Evolutionary conservation across 2,797 vertebrate species (phyloP).

Genomic region (Hybognathus amarus): DNA sequence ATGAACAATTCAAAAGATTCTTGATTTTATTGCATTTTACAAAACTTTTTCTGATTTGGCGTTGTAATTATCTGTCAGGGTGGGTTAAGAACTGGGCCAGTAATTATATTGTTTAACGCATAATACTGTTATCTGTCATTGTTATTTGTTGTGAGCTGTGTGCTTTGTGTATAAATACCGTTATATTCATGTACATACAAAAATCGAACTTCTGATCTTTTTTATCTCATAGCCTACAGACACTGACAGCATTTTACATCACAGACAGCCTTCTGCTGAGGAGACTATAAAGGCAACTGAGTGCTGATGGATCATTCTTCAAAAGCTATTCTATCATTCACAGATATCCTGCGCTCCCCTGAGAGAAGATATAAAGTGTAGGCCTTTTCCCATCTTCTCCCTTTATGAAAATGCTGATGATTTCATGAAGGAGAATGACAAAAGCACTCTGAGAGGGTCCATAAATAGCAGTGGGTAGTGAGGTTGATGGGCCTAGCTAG

Average conservation of each 20-base stretch:
- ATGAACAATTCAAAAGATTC: too few relatives aligned
- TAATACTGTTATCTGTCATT: background rate
- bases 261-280: conserved; percentile 14
- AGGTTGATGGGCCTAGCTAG: conserved; percentile 52
- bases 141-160: background rate
- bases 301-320: conserved; percentile 37
- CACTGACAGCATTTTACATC: conserved; percentile 15
- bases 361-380: conserved; percentile 44
- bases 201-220: conserved; percentile 7
- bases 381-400: conserved; percentile 50
- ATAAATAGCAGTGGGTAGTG: conserved; percentile 50
- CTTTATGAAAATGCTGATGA: conserved; percentile 60
- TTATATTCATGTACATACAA: background rate
- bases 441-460: conserved; percentile 43
- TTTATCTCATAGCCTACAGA: background rate
- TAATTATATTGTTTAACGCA: background rate
- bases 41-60: too few relatives aligned
- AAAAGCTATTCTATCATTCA: conserved; percentile 44
- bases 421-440: conserved; percentile 46
- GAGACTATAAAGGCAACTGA: conserved; percentile 11
- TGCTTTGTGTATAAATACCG: background rate
- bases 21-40: too few relatives aligned
- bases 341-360: conserved; percentile 39
- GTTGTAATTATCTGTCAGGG: background rate
- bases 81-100: background rate